Conservation (phyloP, 2,113 vertebrate genomes). For the Stictonetta naevosa region DNA sequence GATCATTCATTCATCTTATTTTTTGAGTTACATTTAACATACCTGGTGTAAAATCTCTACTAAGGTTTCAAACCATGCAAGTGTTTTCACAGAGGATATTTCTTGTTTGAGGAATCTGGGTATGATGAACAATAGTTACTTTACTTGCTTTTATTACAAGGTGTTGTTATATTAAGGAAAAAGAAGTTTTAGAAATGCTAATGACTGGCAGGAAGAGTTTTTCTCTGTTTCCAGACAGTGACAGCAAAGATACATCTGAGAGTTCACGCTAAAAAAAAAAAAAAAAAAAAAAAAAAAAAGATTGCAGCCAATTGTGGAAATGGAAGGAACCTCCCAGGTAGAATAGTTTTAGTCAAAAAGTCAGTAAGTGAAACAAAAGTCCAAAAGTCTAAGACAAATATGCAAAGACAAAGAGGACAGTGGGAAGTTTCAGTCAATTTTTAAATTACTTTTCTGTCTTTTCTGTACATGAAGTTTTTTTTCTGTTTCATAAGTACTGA, state of each 20-base stretch:
- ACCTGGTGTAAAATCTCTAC: background rate
- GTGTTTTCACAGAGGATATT: background rate
- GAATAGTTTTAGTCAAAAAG: background rate
- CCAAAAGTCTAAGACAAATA: background rate
- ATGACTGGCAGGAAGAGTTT: background rate
- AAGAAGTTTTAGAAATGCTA: background rate
- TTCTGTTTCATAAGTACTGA: background rate
- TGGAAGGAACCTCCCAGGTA: background rate
- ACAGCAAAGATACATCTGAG: background rate
- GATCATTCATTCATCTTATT: background rate
- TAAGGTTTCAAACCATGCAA: background rate
- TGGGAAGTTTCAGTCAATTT: background rate
- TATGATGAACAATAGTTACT: background rate
- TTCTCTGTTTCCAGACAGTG: background rate
- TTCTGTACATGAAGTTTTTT: background rate
- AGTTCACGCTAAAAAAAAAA: background rate
- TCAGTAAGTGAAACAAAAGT: background rate
- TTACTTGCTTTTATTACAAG: background rate
- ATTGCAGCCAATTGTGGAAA: background rate
- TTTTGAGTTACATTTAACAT: background rate
- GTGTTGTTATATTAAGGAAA: background rate
- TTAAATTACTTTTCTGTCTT: background rate
- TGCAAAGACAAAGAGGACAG: background rate
- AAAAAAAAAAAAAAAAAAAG: background rate
- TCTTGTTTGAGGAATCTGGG: background rate